phyloP scores from a whole-genome alignment of 2,888 invertebrate species.

The Danaus chrysippus region DNA sequence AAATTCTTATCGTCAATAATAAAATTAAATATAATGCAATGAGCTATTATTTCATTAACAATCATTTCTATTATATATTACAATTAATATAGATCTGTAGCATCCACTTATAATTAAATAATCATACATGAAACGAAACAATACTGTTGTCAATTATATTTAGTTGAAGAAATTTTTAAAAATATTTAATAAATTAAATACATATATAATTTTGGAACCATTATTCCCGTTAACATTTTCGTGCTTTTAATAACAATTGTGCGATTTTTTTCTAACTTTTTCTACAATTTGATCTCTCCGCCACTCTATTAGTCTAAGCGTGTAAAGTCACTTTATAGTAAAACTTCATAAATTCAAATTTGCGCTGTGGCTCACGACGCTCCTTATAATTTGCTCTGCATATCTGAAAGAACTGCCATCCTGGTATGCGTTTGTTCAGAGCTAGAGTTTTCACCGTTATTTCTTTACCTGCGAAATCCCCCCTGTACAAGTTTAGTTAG shows the following conservation, averaged over 20 bases:
- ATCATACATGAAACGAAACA: no score
- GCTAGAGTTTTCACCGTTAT: constrained; percentile 56
- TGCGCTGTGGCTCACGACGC: constrained; percentile 42
- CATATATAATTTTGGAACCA: no score
- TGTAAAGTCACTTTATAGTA: constrained; percentile 49
- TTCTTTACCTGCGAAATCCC: constrained; percentile 61
- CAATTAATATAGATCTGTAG: no score
- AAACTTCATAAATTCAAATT: constrained; percentile 59
- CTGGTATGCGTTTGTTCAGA: constrained; percentile 46
- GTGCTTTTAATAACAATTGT: neutral
- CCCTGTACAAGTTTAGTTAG: constrained; percentile 62
- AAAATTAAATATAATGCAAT: no score
- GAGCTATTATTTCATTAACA: no score
- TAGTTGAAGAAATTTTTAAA: no score
- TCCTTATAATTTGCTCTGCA: constrained; percentile 57
- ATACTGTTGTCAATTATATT: no score
- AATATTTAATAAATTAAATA: no score
- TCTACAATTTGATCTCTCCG: constrained; percentile 26
- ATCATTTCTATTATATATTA: no score
- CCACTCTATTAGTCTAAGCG: constrained; percentile 43
- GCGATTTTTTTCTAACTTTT: constrained; percentile 9
- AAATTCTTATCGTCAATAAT: no score
- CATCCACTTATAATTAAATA: no score
- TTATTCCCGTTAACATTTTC: neutral
- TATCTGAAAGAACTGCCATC: constrained; percentile 48